Base-by-base conservation (phyloP, 2,113 vertebrate species). In the Barnardius zonarius region DNA sequence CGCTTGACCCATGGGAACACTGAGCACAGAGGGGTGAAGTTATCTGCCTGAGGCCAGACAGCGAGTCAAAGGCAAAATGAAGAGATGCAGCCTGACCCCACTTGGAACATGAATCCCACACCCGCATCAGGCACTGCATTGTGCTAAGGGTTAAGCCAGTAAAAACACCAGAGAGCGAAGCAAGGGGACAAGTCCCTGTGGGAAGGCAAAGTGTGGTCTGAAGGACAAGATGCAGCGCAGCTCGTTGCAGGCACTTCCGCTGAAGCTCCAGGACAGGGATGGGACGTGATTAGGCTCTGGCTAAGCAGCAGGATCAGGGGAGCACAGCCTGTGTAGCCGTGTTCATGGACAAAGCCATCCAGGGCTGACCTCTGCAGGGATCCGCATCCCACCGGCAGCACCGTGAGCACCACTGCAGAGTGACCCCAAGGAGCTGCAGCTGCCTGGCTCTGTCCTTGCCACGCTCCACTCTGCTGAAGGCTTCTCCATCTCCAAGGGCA, bases 311-410 rank as follows among this genome's bases (percentile, higher is more conserved):
- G 55, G 30, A 86, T 9, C 3, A 10, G 59, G 24, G 35, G 7
- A 73, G 39, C 43, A 41, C 17, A 74, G 70, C 49, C 49, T 10
- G 3, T 0, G 2, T 10, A 49, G 35, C 24, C 0, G 0, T 5
- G 3, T 28, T 44, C 31, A 39, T 0, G 3, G 43, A 27, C 41
- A 83, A 55, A 1, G 1, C 24, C 44, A 74, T 7, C 17, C 1
- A 0, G 51, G 69, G 46, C 51, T 39, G 33, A 22, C 55, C 44
- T 48, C 69, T 23, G 44, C 5, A 9, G 61, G 81, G 44, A 37
- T 37, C n/a, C 0, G 0, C 55, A 39, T 23, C 27, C 48, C 59
- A 4, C 4, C 1, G 8, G 75, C 35, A 82, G 55, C 6, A 2
- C 55, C 3, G n/a, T 0, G 5, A 49, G 39, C 43, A 70, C 5